These are phyloP conservation scores for Mandrillus leucophaeus DNA, from an alignment of 2,113 vertebrate genomes.

Conservation along the genomic window DNA sequence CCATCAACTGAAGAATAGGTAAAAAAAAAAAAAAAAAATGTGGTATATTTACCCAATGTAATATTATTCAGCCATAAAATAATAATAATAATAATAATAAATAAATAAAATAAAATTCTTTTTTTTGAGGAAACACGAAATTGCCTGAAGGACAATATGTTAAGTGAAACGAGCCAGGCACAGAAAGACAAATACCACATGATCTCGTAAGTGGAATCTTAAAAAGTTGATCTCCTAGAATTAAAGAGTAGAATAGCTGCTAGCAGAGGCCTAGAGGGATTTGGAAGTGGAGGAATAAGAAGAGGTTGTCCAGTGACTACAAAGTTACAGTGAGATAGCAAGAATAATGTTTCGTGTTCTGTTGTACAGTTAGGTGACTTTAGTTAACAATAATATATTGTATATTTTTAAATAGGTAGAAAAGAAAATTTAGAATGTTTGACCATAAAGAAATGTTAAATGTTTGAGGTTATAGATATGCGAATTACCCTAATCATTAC, in stretches of 20 bases:
- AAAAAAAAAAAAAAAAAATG: neutral
- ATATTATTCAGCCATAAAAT: neutral
- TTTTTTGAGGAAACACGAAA: neutral
- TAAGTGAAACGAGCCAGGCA: neutral
- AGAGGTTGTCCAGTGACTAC: neutral
- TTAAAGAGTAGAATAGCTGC: neutral
- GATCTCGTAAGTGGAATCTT: neutral
- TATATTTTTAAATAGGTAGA: neutral
- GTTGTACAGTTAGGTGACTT: neutral
- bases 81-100: no score
- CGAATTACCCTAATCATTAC: neutral
- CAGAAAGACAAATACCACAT: neutral
- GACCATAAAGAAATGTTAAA: neutral
- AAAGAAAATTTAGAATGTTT: neutral
- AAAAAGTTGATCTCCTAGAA: neutral
- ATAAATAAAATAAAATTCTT: neutral
- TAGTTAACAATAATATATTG: neutral
- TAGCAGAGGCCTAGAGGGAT: neutral
- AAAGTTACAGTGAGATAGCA: neutral
- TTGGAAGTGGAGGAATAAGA: neutral
- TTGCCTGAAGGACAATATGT: neutral
- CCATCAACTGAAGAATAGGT: neutral
- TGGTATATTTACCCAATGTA: neutral
- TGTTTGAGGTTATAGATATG: neutral
- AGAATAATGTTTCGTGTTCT: neutral